Base-by-base conservation (phyloP, 2,113 vertebrate species). In the Crotalus horridus region DNA sequence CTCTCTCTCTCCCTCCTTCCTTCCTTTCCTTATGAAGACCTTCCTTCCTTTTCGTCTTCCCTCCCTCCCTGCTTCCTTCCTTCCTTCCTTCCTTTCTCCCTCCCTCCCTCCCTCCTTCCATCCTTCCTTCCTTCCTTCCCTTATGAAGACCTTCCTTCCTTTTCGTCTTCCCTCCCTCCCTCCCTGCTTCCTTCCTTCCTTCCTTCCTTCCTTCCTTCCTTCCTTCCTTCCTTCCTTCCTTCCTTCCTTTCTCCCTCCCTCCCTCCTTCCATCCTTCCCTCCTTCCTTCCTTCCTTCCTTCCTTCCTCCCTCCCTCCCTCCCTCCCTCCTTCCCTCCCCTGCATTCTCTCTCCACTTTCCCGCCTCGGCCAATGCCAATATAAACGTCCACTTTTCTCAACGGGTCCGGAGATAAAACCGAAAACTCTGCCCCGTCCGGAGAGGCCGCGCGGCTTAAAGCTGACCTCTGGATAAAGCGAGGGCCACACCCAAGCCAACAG, bases 71-170 rank as follows among this genome's bases (percentile, higher is more conserved):
- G 2, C 39, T 39, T 39, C 39, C 39, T 39, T 48, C 48, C 48
- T 48, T 21, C 59, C 6, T 3, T 29, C n/a, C 61, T 0, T 4
- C 3, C 26, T n/a, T n/a, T n/a, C 17, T 23, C 56, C 4, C 1
- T 2, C 55, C 17, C 3, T 10, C 23, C 7, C 3, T 15, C 33
- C 51, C 23, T 55, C 13, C 26, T 9, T 89, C 26, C 90, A 56
- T n/a, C 33, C 48, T 81, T 23, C 2, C 87, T 15, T 39, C 59
- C 85, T 93, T 85, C 95, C 26, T 58, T 88, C 94, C 58, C 90
- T 51, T 55, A 39, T 39, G 33, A 39, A 39, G 33, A 39, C 33
- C 33, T 39, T 39, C 33, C 33, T 39, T 39, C 33, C 33, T 1
- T 39, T 39, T 39, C 33, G n/a, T n/a, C n/a, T n/a, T 12, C 2